Percentiles rank a stretch among this genome's conserved stretches.
Conservation (phyloP, 1,140 invertebrate species). For the Drosophila paulistorum region DNA sequence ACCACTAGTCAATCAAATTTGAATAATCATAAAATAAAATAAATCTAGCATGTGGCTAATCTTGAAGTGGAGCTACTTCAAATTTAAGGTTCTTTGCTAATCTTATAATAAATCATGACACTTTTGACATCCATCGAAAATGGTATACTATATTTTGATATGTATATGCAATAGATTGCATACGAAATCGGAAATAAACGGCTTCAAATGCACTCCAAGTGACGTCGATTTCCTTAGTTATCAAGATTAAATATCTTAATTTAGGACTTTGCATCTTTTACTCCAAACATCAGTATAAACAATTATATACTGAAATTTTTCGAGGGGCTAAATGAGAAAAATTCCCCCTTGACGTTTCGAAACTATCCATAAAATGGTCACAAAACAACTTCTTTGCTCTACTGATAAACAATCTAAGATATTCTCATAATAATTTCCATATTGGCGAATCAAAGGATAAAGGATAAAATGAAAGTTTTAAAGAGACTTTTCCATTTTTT, state of each 20-base stretch:
- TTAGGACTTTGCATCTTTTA: neutral
- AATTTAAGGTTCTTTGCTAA: neutral
- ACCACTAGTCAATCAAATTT: slow-evolving; percentile 8
- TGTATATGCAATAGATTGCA: neutral
- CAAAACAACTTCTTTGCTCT: too few relatives aligned
- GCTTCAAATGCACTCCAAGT: neutral
- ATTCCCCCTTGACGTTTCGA: too few relatives aligned
- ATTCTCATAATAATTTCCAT: too few relatives aligned
- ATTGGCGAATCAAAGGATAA: too few relatives aligned
- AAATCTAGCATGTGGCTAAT: neutral
- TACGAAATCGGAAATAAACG: neutral
- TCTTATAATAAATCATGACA: slow-evolving; percentile 8
- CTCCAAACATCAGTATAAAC: too few relatives aligned
- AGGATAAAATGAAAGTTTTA: too few relatives aligned
- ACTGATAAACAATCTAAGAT: too few relatives aligned
- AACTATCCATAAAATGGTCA: too few relatives aligned
- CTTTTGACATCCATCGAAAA: neutral
- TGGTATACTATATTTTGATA: neutral
- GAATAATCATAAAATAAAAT: slow-evolving; percentile 9
- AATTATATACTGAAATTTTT: too few relatives aligned
- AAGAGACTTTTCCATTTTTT: too few relatives aligned
- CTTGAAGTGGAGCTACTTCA: neutral
- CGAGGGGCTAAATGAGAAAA: too few relatives aligned
- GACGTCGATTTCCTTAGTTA: too few relatives aligned
- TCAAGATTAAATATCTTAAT: neutral